Base-by-base conservation (phyloP, 2,797 vertebrate species). In the Babyrousa celebensis region DNA sequence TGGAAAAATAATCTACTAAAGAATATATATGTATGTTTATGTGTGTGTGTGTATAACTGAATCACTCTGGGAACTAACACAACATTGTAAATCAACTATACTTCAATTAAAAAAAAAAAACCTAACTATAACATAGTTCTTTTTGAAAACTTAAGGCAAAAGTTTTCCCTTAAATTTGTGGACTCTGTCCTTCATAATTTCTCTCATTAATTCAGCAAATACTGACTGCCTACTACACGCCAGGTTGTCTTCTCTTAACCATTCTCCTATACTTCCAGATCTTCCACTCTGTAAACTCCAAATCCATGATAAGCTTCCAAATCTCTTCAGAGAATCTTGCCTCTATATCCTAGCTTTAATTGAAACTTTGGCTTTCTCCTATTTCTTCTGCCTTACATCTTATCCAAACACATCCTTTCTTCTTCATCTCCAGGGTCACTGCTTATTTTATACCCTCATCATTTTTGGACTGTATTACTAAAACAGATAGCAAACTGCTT, bases 81-180 rank as follows among this genome's bases (percentile, higher is more conserved):
- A 48, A 48, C 43, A 48, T 10, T 48, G 43, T 48, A 48, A 48
- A 48, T 48, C 6, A 48, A 48, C 43, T 48, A 48, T 10, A 48
- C 43, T 48, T 48, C 43, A 48, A 48, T 48, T 48, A 48, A 48
- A 48, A 48, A 48, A 48, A 48, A 48, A 48, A 48, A 48, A 48
- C 6, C 6, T 10, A 48, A 89, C 70, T 25, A 79, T 9, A 5
- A 89, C 12, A 70, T 0, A 74, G 78, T 2, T 95, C 48, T 48
- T 72, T 90, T 48, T 62, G 11, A 92, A 96, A 89, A 93, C 11
- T 58, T 23, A 68, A 70, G 52, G n/a, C 67, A 91, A 77, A 48
- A 48, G 43, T 48, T 48, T 48, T 48, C 5, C 43, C 9, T 48
- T 48, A 48, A 48, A 48, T 10, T 48, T 48, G 6, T 70, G 40